phyloP scores from a whole-genome alignment of 1,140 invertebrate species.

The Galleria mellonella region DNA sequence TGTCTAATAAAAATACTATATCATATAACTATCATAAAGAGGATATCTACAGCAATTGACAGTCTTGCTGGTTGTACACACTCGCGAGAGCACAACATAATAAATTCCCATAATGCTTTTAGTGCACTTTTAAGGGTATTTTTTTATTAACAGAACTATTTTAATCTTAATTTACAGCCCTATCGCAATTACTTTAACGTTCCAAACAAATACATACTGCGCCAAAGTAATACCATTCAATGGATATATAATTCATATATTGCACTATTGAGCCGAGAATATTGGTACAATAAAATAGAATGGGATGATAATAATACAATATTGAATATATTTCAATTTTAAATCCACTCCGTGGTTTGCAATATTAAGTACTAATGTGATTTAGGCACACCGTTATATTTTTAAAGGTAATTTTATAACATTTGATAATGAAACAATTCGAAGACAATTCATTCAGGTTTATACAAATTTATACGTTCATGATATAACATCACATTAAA shows the following conservation, averaged over 20 bases:
- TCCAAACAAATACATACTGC: slow-evolving; percentile 36
- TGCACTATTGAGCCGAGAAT: slow-evolving; percentile 50
- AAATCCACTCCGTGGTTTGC: slow-evolving; percentile 6
- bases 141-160: slow-evolving; percentile 40
- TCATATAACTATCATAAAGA: slow-evolving; percentile 66
- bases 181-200: slow-evolving; percentile 35
- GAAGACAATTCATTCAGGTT: no score
- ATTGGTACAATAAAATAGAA: not conserved
- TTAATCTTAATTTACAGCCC: slow-evolving; percentile 63
- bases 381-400: slow-evolving; percentile 31
- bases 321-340: not conserved
- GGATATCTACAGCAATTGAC: slow-evolving; percentile 71
- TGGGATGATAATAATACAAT: not conserved
- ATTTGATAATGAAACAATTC: slow-evolving; percentile 22
- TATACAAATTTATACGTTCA: no score
- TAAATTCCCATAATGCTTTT: slow-evolving; percentile 38
- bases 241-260: slow-evolving; percentile 47
- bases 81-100: slow-evolving; percentile 44
- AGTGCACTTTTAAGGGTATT: slow-evolving; percentile 34
- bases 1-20: slow-evolving; percentile 74
- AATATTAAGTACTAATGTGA: slow-evolving; percentile 43
- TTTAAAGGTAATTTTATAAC: slow-evolving; percentile 17
- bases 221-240: slow-evolving; percentile 52
- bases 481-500: no score
- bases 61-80: slow-evolving; percentile 67